Percentiles rank a stretch among this genome's conserved stretches.
phyloP scores from a whole-genome alignment of 2,797 vertebrate genomes.

The Coregonus sp. region DNA sequence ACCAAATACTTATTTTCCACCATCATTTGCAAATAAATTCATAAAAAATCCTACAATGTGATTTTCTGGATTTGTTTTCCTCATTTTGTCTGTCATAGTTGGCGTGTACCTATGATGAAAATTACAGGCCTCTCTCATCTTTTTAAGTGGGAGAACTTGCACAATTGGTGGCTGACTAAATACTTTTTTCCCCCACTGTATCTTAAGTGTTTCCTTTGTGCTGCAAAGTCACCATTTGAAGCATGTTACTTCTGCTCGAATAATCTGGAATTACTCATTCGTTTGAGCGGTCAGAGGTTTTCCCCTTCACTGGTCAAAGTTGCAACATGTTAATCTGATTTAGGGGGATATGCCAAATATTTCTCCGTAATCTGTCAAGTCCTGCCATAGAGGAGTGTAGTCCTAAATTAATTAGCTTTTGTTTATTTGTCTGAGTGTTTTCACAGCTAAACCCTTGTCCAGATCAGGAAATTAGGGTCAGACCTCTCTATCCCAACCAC shows the following conservation, averaged over 20 bases:
- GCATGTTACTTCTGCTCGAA: conserved; percentile 18
- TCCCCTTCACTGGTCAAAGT: conserved; percentile 30
- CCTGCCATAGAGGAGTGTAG: conserved; percentile 14
- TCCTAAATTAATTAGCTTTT: conserved; percentile 32
- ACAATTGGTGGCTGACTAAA: no score
- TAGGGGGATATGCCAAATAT: conserved; percentile 41
- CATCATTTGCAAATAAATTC: no score
- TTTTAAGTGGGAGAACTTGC: no score
- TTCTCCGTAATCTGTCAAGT: conserved; percentile 41
- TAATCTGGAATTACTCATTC: conserved; percentile 19
- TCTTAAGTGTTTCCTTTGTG: background rate
- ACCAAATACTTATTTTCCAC: no score
- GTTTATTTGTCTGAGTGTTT: conserved; percentile 3
- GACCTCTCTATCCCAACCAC: conserved; percentile 62
- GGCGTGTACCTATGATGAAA: no score
- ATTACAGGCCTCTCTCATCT: no score
- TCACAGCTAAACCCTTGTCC: conserved; percentile 68
- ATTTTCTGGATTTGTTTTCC: no score
- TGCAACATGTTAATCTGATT: conserved; percentile 47
- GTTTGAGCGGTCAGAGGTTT: conserved; percentile 6
- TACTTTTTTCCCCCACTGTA: no score
- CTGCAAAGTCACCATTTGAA: conserved; percentile 5
- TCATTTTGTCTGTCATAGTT: no score
- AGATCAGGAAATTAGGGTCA: conserved; percentile 83
- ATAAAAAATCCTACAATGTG: no score